A percentile compares a stretch with the other conserved stretches of the same genome.
These are phyloP conservation scores for Drosophila kanekoi DNA, from an alignment of 2,888 invertebrate species.

Conservation along the genomic window DNA sequence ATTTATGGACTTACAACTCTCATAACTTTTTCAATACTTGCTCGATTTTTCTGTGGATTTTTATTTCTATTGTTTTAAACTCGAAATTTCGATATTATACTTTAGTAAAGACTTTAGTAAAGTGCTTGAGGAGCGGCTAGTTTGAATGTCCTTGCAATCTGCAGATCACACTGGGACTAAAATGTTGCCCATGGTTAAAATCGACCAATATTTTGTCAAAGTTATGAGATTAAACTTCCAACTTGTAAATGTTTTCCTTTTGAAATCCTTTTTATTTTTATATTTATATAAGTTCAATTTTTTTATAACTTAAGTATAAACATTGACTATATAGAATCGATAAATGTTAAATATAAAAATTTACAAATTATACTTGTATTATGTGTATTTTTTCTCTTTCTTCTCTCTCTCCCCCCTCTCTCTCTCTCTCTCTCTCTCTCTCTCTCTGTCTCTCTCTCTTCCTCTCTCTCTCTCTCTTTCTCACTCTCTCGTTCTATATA, in stretches of 20 bases:
- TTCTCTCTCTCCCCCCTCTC: slow-evolving; percentile 42
- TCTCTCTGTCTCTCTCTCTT: slow-evolving; percentile 47
- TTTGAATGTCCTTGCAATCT: no score
- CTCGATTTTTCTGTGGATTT: background rate
- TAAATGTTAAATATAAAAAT: slow-evolving; percentile 58
- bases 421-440: slow-evolving; percentile 42
- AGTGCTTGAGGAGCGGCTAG: no score
- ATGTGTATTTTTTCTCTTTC: slow-evolving; percentile 77
- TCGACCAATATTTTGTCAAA: no score
- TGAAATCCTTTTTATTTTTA: background rate
- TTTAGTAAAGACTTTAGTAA: no score
- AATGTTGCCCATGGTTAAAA: no score
- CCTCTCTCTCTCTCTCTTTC: slow-evolving; percentile 25
- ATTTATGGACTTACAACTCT: background rate
- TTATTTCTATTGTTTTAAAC: no score
- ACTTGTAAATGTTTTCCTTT: no score
- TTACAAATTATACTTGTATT: slow-evolving; percentile 83
- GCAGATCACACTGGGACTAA: no score
- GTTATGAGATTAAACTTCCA: no score
- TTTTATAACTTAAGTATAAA: slow-evolving; percentile 3
- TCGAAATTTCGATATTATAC: no score
- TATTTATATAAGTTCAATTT: background rate
- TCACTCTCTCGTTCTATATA: slow-evolving; percentile 35
- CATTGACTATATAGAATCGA: slow-evolving; percentile 2
- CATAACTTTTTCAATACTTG: background rate